These are phyloP conservation scores for Spilosoma lubricipeda DNA, from an alignment of 2,888 invertebrate genomes.

Conservation along the genomic window DNA sequence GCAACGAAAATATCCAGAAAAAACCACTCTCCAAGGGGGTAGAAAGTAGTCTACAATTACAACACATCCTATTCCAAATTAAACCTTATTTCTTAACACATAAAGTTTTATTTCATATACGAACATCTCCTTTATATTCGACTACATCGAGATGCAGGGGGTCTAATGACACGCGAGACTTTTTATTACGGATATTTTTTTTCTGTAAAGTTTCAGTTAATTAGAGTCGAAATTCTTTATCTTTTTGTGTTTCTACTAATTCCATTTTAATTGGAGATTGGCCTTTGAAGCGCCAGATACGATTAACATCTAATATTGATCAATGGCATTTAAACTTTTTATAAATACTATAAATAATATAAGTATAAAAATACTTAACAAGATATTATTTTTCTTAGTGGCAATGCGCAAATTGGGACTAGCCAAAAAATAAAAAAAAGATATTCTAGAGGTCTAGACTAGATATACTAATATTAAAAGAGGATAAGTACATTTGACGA, in stretches of 20 bases:
- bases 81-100: constrained; percentile 20
- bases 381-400: too few relatives aligned
- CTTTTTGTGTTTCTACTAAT: constrained; percentile 65
- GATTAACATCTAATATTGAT: constrained; percentile 21
- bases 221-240: constrained; percentile 68
- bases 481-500: constrained; percentile 19
- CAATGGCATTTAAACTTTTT: background rate
- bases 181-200: constrained; percentile 59
- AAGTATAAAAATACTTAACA: too few relatives aligned
- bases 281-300: constrained; percentile 47
- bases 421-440: too few relatives aligned
- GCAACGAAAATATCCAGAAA: constrained; percentile 68
- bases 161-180: constrained; percentile 80
- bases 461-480: constrained; percentile 2
- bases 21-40: constrained; percentile 68
- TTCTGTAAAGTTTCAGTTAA: constrained; percentile 68
- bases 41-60: constrained; percentile 56
- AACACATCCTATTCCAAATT: constrained; percentile 20
- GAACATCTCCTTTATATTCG: constrained; percentile 23
- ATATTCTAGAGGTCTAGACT: too few relatives aligned
- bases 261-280: constrained; percentile 65
- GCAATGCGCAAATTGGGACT: too few relatives aligned
- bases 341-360: too few relatives aligned
- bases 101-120: constrained; percentile 21
- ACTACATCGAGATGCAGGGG: constrained; percentile 62